Base-by-base conservation (phyloP, 2,888 invertebrate genomes). In the Pharmacophagus antenor region DNA sequence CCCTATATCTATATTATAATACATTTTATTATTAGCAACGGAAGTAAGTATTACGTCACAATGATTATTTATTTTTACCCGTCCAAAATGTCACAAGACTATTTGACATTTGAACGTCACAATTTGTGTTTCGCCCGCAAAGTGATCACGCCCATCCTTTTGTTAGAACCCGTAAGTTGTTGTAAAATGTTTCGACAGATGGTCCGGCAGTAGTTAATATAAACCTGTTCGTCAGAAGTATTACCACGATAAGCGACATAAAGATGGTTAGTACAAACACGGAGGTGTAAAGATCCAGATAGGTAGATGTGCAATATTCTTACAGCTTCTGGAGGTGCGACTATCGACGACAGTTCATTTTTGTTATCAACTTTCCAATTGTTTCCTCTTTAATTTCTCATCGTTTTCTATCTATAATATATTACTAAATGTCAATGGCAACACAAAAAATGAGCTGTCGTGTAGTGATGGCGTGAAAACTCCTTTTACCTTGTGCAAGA, bases 161-260 rank as follows among this genome's bases (percentile, higher is more conserved):
- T 25, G 8, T 42, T 56, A 57, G n/a, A 51, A 37, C 56, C 57
- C 57, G 62, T 65, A 58, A 67, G 69, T 65, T 61, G 62, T 56
- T 64, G 53, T 66, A 61, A 66, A 66, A 66, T 72, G 68, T 73
- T 70, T 80, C 82, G 83, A 92, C 94, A 96, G 97, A 97, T 95
- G 98, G 98, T 88, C 97, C 98, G 85, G 97, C 98, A 88, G 94
- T 97, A 93, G 98, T 98, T 92, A 95, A 95, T 93, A 97, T 98
- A 91, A 98, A 98, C 95, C 95, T 98, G 93, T 97, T 97, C 95
- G 97, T 98, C 92, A 94, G 98, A 94, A 97, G 96, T 95, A 97
- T 98, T 86, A 96, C 97, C 87, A 98, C 98, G 86, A 98, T 98
- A 93, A 98, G 98, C 95, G 98, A 98, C 94, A 98, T 97, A 92